A percentile compares a stretch with the other conserved stretches of the same genome.
phyloP scores from a whole-genome alignment of 1,140 invertebrate genomes.

The Drosophila lini region DNA sequence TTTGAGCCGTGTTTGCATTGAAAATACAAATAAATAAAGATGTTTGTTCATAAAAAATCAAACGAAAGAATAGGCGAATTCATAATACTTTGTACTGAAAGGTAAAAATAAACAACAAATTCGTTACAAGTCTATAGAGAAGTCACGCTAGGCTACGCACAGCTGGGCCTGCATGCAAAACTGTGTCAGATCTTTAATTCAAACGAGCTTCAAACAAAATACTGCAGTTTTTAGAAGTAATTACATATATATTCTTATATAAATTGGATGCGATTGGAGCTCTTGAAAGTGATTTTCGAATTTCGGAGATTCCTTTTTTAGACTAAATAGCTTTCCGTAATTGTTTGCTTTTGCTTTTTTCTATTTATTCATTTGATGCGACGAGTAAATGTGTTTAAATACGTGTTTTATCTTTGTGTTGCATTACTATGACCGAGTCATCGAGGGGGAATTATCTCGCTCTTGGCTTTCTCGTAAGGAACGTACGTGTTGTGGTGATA shows the following conservation, averaged over 20 bases:
- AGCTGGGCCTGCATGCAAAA: constrained; percentile 1
- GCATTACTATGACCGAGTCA: constrained; percentile 36
- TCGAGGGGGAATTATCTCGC: constrained; percentile 24
- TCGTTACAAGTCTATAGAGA: constrained; percentile 39
- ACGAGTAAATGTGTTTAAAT: constrained; percentile 18
- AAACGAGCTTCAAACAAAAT: constrained; percentile 51
- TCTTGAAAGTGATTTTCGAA: constrained; percentile 24
- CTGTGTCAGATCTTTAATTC: constrained; percentile 21
- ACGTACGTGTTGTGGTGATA: constrained; percentile 39
- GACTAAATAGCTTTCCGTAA: constrained; percentile 22
- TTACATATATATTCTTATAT: constrained; percentile 27
- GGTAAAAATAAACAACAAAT: constrained; percentile 52
- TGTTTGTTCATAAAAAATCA: constrained; percentile 33
- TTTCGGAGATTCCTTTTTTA: constrained; percentile 30
- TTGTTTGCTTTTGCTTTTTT: constrained; percentile 20
- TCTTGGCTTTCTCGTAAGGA: constrained; percentile 36
- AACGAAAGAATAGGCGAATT: constrained; percentile 57
- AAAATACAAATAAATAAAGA: constrained; percentile 53
- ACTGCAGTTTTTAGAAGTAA: constrained; percentile 53
- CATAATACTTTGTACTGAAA: constrained; percentile 69
- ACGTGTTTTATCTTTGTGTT: constrained; percentile 43
- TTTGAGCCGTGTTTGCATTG: constrained; percentile 56
- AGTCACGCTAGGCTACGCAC: constrained; percentile 33
- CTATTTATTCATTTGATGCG: constrained; percentile 36
- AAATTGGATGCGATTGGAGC: constrained; percentile 24